Base-by-base conservation (phyloP, 2,797 vertebrate genomes). In the Notolabrus celidotus region DNA sequence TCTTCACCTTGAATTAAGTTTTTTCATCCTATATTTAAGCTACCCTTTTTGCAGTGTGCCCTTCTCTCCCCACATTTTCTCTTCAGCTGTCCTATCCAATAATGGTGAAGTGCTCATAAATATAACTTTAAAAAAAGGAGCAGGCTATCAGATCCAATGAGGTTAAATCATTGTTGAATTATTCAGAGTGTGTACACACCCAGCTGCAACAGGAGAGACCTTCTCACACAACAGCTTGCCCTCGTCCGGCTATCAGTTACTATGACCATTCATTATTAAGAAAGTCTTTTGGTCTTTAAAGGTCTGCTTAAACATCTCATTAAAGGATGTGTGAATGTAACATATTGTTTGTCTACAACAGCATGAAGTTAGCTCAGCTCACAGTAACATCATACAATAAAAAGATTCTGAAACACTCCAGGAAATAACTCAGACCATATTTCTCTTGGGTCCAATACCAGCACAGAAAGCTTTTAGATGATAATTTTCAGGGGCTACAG, bases 251-350 rank as follows among this genome's bases (percentile, higher is more conserved):
- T 79, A 82, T 80, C 84, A 60, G 51, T 80, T 80, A 79, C 90
- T 60, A 22, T 58, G 42, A 67, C 69, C 27, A 85, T 93, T 2
- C 91, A 90, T 79, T 83, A 90, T 91, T 89, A 71, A 88, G 20
- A 63, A 73, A 53, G 42, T 7, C 14, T 42, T 51, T 50, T 55
- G 58, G 70, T 72, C 47, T 27, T 50, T 31, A 49, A 74, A 66
- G 45, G 11, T 77, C 71, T 69, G 38, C 71, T 80, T 79, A 84
- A 76, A 42, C 78, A 82, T 85, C 56, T 47, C 14, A 79, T 88
- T 83, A 81, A 7, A 47, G 19, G 27, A 53, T 16, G 8, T 61
- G 5, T 9, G 29, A 39, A 52, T 53, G 2, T 20, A 52, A 51
- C 53, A 36, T 16, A 15, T 25, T 31, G 34, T n/a, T 58, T 58